Conservation (phyloP, 2,888 invertebrate species). For the Meteorus colon region DNA sequence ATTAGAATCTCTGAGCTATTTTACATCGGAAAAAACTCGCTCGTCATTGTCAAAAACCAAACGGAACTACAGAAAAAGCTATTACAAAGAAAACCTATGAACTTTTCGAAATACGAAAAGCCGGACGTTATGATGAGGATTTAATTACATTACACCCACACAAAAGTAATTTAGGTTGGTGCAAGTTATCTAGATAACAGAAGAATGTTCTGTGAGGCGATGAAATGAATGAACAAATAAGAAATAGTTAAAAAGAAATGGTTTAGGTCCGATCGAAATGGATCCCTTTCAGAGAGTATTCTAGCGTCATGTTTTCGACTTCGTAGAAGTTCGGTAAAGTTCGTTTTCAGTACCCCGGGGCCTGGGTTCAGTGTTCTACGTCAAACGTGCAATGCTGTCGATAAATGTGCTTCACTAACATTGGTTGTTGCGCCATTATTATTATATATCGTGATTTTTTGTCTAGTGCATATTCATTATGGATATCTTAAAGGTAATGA, state of each 20-base stretch:
- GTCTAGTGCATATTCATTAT: conserved; percentile 12
- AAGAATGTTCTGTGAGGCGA: too few species aligned
- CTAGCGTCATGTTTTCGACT: conserved; percentile 47
- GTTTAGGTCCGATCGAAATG: conserved; percentile 51
- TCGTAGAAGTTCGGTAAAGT: conserved; percentile 59
- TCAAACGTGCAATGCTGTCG: conserved; percentile 56
- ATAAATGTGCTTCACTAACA: conserved; percentile 50
- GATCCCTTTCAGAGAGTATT: conserved; percentile 49
- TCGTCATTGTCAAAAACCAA: neutral
- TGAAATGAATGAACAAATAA: neutral
- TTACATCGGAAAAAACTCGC: too few species aligned
- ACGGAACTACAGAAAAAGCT: neutral
- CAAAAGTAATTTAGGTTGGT: too few species aligned
- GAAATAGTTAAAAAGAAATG: conserved; percentile 21
- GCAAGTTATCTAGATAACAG: too few species aligned
- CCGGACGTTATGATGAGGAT: neutral
- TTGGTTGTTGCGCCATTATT: conserved; percentile 27
- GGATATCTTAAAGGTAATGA: conserved; percentile 24
- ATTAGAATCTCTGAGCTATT: too few species aligned
- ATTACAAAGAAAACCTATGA: neutral
- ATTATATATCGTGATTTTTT: conserved; percentile 9
- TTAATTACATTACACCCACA: neutral
- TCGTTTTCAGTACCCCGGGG: conserved; percentile 59
- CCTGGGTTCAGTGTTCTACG: conserved; percentile 60
- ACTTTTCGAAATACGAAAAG: neutral